phyloP scores from a whole-genome alignment of 1,140 invertebrate species.

The Diabrotica undecimpunctata region DNA sequence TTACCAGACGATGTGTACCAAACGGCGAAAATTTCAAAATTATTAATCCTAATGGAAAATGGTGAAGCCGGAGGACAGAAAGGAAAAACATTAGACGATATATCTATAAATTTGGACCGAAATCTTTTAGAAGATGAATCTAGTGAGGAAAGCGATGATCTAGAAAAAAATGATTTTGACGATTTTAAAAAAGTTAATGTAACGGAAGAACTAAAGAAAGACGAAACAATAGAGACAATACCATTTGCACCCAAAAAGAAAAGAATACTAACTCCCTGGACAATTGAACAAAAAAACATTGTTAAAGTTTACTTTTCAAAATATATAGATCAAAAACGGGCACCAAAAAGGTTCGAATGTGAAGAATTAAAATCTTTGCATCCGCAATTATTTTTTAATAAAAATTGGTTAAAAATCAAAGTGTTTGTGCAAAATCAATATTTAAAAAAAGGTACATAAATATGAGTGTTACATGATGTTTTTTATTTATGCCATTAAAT shows the following conservation, averaged over 20 bases:
- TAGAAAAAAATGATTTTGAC: neutral
- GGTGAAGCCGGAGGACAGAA: conserved; percentile 36
- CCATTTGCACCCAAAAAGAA: neutral
- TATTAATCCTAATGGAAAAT: conserved; percentile 26
- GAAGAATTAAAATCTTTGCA: conserved; percentile 10
- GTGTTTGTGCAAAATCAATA: too few species aligned
- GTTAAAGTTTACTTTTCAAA: conserved; percentile 12
- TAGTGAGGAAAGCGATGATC: conserved; percentile 3
- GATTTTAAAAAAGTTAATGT: neutral
- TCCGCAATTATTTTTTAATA: conserved; percentile 5
- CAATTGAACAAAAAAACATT: conserved; percentile 8
- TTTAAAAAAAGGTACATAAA: too few species aligned
- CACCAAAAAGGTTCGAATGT: conserved; percentile 15
- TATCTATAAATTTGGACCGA: conserved; percentile 40
- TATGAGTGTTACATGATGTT: too few species aligned
- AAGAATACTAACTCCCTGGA: conserved; percentile 7
- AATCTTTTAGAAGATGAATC: conserved; percentile 18
- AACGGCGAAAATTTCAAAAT: conserved; percentile 25
- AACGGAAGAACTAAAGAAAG: neutral
- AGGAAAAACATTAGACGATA: conserved; percentile 42
- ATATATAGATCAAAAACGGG: conserved; percentile 9
- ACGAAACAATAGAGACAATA: conserved; percentile 5
- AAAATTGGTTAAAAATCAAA: conserved; percentile 15
- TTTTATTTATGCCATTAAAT: too few species aligned
- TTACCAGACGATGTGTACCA: conserved; percentile 28